phyloP scores from a whole-genome alignment of 1,140 invertebrate species.

The Gryllus bimaculatus region DNA sequence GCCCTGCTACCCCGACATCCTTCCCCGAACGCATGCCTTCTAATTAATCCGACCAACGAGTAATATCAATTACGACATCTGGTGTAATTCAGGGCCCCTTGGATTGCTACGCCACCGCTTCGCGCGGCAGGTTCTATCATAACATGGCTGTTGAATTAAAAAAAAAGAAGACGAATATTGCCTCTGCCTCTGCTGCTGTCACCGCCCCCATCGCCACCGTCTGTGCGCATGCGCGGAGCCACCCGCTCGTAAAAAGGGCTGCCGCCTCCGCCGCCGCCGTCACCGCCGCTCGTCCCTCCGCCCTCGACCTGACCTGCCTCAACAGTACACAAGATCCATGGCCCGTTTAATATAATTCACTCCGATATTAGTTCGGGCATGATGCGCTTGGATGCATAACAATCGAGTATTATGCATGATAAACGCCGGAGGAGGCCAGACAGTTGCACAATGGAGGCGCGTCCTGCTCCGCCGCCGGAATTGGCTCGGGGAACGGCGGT shows the following conservation, averaged over 20 bases:
- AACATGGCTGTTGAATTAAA: neutral
- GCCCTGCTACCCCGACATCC: too few species aligned
- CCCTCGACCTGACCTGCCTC: neutral
- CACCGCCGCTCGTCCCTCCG: too few species aligned
- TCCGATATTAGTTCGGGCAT: neutral
- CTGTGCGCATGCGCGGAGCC: neutral
- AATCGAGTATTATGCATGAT: conserved; percentile 5
- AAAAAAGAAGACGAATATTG: neutral
- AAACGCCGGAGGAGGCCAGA: neutral
- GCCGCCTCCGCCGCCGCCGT: too few species aligned
- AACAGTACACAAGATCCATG: neutral
- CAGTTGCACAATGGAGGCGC: neutral
- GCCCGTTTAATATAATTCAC: conserved; percentile 4
- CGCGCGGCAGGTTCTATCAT: neutral
- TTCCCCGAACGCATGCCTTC: neutral
- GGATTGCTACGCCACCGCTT: neutral
- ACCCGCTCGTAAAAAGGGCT: neutral
- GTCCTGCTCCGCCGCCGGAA: neutral
- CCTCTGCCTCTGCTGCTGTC: neutral
- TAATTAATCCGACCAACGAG: neutral
- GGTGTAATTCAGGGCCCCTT: neutral
- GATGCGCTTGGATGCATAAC: neutral
- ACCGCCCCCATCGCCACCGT: neutral
- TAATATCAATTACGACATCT: conserved; percentile 1
- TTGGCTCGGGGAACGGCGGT: neutral